These are phyloP conservation scores for Coendou prehensilis DNA, from an alignment of 2,797 vertebrate genomes.

Conservation along the genomic window DNA sequence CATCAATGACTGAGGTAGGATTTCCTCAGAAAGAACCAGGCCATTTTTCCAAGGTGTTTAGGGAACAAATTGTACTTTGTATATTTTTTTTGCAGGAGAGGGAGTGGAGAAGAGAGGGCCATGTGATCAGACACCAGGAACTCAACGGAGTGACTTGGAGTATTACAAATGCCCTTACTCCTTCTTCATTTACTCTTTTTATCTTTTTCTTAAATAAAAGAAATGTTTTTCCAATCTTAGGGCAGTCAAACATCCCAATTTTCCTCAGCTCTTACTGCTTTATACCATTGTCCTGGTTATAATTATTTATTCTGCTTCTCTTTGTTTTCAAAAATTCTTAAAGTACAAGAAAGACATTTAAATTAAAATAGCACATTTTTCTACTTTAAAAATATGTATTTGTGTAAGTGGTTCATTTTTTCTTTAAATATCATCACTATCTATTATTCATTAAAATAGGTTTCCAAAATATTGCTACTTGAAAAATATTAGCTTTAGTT, in stretches of 20 bases:
- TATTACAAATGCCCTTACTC: background rate
- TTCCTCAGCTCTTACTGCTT: background rate
- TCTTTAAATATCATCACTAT: background rate
- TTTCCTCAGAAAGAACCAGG: constrained; percentile 24
- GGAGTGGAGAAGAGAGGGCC: too few species aligned
- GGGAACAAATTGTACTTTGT: background rate
- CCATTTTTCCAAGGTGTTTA: background rate
- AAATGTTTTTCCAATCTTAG: background rate
- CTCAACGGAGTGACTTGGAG: background rate
- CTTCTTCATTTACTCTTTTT: background rate
- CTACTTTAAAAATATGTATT: background rate
- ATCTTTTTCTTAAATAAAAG: background rate
- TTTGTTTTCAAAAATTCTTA: background rate
- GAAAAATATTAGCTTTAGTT: background rate
- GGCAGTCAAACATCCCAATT: background rate
- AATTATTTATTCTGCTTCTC: background rate
- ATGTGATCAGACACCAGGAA: background rate
- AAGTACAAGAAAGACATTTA: background rate
- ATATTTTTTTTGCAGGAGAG: background rate
- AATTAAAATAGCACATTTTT: background rate
- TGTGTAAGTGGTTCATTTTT: background rate
- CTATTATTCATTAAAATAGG: background rate
- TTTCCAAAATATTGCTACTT: background rate
- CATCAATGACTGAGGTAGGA: background rate
- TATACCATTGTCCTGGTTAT: background rate